Conservation (phyloP, 1,140 invertebrate species). For the Zophobas morio region DNA sequence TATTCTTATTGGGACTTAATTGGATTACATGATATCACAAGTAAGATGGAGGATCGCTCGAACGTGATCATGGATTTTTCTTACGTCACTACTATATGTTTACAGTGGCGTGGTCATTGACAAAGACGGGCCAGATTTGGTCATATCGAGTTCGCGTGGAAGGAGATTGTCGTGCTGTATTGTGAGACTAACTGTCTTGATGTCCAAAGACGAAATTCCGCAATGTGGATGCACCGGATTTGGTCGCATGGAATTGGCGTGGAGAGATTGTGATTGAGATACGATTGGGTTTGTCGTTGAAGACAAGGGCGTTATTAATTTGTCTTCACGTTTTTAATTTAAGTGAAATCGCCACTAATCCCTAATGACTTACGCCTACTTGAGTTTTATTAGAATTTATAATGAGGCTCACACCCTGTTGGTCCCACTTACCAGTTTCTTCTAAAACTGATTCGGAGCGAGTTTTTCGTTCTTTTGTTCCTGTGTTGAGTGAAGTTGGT, state of each 20-base stretch:
- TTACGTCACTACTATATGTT: slow-evolving; percentile 12
- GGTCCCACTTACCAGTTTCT: no score
- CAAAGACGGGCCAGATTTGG: not conserved
- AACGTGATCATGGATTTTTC: not conserved
- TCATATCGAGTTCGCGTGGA: not conserved
- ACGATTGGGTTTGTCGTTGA: not conserved
- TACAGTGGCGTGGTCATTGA: not conserved
- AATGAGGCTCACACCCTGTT: no score
- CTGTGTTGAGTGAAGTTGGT: not conserved
- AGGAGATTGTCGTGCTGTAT: not conserved
- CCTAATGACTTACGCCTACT: slow-evolving; percentile 6
- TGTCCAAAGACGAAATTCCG: no score
- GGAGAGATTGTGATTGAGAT: slow-evolving; percentile 17
- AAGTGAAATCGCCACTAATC: not conserved
- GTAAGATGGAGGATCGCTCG: not conserved
- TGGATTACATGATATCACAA: slow-evolving; percentile 33
- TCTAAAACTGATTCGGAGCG: no score
- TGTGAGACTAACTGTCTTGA: no score
- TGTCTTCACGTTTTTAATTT: slow-evolving; percentile 4
- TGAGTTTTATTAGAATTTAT: no score
- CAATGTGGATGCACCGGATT: not conserved
- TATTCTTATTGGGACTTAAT: slow-evolving; percentile 21
- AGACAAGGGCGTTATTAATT: slow-evolving; percentile 14
- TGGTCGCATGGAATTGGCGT: slow-evolving; percentile 17
- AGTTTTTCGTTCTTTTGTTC: no score